Evolutionary conservation across 1,140 invertebrate species (phyloP), one percentile per base, ranked within the genome.

Genomic region (Lanistes nyassanus): DNA sequence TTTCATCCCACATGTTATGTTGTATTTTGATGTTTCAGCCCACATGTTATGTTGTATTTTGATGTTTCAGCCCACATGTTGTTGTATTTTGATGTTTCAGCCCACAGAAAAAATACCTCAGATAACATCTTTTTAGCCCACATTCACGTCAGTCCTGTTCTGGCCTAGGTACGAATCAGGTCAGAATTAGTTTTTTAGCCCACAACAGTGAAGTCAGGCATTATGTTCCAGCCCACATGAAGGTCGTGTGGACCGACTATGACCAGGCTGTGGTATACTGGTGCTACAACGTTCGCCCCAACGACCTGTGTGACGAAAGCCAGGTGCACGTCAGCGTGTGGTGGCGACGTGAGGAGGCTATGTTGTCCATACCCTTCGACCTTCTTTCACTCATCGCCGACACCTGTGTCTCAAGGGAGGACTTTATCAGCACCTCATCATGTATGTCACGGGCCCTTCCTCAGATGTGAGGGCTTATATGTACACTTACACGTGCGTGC

Each of bases 181-280:
- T n/a, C n/a, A n/a, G n/a, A n/a, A n/a, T n/a, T n/a, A n/a, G n/a
- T n/a, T n/a, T n/a, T n/a, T n/a, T n/a, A n/a, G 51, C 23, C 23
- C 23, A 53, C 51, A 53, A 53, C 51, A 53, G 23, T 53, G 51
- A 13, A 13, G 51, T n/a, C n/a, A n/a, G n/a, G n/a, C n/a, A n/a
- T n/a, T n/a, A n/a, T n/a, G n/a, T n/a, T 47, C 7, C 70, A 72
- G 70, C 55, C 13, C 21, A 60, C 7, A 2, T 72, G 70, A 72
- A 72, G 37, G 70, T 72, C 9, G 70, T 62, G 31, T 72, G 70
- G 70, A 37, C 60, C 55, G 56, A 72, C 36, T 34, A 42, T 13
- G 37, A 72, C 34, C 19, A 56, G 16, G 70, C 70, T 19, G 55
- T 72, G 70, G 39, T 55, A 29, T 72, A 62, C 70, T 72, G 70